These are phyloP conservation scores for Trichonephila clavata DNA, from an alignment of 1,140 invertebrate genomes.

Conservation along the genomic window DNA sequence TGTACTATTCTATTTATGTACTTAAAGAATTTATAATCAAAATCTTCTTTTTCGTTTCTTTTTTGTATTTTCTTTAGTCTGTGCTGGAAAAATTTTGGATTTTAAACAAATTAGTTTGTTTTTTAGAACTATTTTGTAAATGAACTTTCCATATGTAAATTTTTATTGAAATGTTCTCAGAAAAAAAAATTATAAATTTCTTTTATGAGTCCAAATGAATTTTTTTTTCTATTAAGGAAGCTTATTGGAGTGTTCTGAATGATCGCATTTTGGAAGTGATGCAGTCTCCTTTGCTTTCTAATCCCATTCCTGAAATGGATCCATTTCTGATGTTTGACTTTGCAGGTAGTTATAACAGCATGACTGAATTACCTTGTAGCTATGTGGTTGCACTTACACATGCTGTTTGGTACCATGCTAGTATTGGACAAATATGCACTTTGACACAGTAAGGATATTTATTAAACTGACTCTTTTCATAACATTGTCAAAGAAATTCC, in stretches of 20 bases:
- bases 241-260: conserved; percentile 90
- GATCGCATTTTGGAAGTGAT: conserved; percentile 90
- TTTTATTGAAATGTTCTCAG: no score
- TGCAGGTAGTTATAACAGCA: conserved; percentile 87
- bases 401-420: conserved; percentile 84
- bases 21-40: no score
- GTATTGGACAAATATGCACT: conserved; percentile 82
- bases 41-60: no score
- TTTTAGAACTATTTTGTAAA: no score
- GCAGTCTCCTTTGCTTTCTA: conserved; percentile 85
- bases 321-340: conserved; percentile 89
- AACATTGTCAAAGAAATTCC: neutral
- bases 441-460: conserved; percentile 80
- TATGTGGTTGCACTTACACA: conserved; percentile 92
- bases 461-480: neutral
- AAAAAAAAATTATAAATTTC: neutral
- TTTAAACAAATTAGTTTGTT: no score
- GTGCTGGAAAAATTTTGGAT: no score
- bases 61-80: no score
- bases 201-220: neutral
- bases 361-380: conserved; percentile 91
- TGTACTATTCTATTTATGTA: no score
- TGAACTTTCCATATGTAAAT: no score
- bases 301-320: conserved; percentile 84
- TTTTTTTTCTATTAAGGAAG: conserved; percentile 83